A percentile compares a stretch with the other conserved stretches of the same genome.
Evolutionary conservation across 2,113 vertebrate genomes (phyloP).

Genomic region (Promerops cafer): DNA sequence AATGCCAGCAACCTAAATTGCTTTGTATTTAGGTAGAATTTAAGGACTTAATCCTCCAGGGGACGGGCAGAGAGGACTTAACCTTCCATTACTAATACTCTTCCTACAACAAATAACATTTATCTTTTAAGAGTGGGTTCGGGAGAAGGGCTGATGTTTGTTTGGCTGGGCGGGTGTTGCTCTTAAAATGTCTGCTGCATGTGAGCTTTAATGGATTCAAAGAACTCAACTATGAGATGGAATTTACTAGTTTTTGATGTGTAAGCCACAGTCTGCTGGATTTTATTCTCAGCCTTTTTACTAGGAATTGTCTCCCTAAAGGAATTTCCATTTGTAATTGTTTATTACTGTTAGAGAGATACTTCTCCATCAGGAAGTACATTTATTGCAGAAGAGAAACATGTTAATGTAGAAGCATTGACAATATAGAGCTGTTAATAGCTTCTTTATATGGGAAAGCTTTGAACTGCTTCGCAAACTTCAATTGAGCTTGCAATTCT

Average conservation of each 20-base stretch:
- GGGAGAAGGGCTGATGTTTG: not conserved
- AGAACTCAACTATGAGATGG: not conserved
- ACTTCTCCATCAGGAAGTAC: not conserved
- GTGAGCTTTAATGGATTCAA: not conserved
- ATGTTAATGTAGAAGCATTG: not conserved
- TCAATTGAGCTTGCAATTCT: not conserved
- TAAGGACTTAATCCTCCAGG: not conserved
- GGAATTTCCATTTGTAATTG: not conserved
- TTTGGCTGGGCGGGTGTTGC: not conserved
- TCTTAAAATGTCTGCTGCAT: not conserved
- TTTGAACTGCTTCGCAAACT: not conserved
- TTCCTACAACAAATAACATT: not conserved
- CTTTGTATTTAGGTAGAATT: not conserved
- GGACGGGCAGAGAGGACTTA: not conserved
- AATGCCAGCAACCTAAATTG: not conserved
- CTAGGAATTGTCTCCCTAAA: not conserved
- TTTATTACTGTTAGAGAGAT: not conserved
- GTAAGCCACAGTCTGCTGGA: not conserved
- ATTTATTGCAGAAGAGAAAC: not conserved
- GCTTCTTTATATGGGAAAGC: not conserved
- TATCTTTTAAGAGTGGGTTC: not conserved
- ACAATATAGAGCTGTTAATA: not conserved
- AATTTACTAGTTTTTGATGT: not conserved
- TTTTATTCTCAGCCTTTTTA: not conserved
- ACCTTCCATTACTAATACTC: not conserved